Conservation (phyloP, 2,113 vertebrate genomes). For the Oncorhynchus keta region DNA sequence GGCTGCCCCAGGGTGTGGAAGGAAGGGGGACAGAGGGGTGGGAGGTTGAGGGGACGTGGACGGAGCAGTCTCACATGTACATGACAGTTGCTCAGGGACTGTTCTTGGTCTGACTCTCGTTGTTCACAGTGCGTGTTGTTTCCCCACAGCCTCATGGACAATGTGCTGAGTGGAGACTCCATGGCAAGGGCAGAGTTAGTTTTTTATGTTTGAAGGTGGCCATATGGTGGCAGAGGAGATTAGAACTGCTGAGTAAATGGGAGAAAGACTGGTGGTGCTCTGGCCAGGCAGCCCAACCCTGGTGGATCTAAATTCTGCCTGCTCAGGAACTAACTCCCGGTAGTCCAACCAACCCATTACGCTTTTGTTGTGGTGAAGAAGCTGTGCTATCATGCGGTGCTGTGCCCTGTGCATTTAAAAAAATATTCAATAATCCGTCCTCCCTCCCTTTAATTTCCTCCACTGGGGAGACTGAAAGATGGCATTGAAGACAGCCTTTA, state of each 20-base stretch:
- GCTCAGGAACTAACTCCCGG: conserved; percentile 48
- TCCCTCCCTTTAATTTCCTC: conserved; percentile 72
- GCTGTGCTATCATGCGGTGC: conserved; percentile 54
- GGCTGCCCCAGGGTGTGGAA: conserved; percentile 67
- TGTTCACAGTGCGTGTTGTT: conserved; percentile 49
- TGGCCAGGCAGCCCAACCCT: neutral
- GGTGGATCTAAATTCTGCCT: conserved; percentile 45
- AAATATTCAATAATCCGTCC: conserved; percentile 53
- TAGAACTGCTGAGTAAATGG: conserved; percentile 55
- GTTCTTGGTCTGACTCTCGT: conserved; percentile 39
- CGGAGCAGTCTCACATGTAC: conserved; percentile 52
- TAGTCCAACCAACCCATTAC: conserved; percentile 36
- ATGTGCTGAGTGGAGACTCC: conserved; percentile 24
- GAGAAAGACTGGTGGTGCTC: conserved; percentile 13
- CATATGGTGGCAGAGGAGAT: conserved; percentile 46
- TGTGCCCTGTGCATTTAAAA: conserved; percentile 71
- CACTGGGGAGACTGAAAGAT: conserved; percentile 63
- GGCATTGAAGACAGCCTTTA: conserved; percentile 62
- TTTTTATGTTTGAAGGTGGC: conserved; percentile 25
- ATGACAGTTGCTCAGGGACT: conserved; percentile 56
- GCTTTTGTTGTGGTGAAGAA: conserved; percentile 61
- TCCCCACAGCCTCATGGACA: conserved; percentile 33
- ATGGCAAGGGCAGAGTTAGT: conserved; percentile 18
- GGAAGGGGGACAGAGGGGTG: conserved; percentile 41
- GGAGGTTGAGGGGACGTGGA: conserved; percentile 40